These are phyloP conservation scores for Dasyurus viverrinus DNA, from an alignment of 2,113 vertebrate species.

Conservation along the genomic window DNA sequence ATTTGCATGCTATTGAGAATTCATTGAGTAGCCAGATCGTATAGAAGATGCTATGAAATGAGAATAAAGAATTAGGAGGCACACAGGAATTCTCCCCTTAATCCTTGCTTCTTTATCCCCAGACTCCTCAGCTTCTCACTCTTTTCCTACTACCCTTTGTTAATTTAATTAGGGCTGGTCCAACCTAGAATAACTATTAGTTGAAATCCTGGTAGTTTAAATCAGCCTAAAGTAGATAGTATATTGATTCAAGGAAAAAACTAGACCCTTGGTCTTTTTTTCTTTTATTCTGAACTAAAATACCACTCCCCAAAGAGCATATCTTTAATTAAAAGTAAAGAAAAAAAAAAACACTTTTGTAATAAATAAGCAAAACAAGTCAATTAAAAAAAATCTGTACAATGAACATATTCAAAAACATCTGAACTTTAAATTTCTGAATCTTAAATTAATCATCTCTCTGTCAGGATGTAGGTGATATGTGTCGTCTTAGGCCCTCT, in stretches of 20 bases:
- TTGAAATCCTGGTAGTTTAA: constrained; percentile 25
- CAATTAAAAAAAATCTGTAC: neutral
- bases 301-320: neutral
- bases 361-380: neutral
- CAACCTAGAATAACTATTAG: constrained; percentile 26
- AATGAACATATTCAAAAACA: neutral
- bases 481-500: neutral
- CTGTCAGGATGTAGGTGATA: neutral
- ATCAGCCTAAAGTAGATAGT: neutral
- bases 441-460: neutral
- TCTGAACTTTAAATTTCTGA: neutral
- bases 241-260: neutral
- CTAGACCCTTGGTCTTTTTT: neutral
- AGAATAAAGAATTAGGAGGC: constrained; percentile 10
- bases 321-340: neutral
- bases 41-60: constrained; percentile 68
- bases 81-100: constrained; percentile 56
- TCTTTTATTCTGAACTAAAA: neutral
- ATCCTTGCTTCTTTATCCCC: constrained; percentile 61
- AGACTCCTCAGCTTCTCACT: constrained; percentile 4
- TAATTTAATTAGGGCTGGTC: constrained; percentile 37
- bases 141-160: constrained; percentile 43
- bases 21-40: constrained; percentile 56
- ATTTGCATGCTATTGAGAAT: constrained; percentile 75
- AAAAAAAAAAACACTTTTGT: neutral